A percentile compares a stretch with the other conserved stretches of the same genome.
Conservation (phyloP, 1,140 invertebrate genomes). For the Drosophila nigromelanica region DNA sequence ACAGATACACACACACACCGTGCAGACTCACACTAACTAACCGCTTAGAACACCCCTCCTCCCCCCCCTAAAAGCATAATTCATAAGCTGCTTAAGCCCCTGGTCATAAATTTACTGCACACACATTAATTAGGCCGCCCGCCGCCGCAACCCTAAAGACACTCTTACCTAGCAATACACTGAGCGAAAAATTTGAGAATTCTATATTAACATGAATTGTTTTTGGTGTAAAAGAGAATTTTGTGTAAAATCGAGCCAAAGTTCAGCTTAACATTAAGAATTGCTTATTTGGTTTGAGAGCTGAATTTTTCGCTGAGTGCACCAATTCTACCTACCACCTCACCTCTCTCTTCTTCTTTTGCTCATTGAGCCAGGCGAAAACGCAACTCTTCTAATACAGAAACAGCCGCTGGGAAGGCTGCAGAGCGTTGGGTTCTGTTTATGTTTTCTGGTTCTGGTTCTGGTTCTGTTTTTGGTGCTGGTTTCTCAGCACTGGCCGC, state of each 20-base stretch:
- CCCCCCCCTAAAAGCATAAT: conserved; percentile 57
- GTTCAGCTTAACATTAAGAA: too few relatives aligned
- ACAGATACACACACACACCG: conserved; percentile 10
- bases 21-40: background rate
- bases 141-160: conserved; percentile 47
- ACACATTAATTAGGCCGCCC: conserved; percentile 73
- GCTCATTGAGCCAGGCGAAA: conserved; percentile 3
- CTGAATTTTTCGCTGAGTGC: too few relatives aligned
- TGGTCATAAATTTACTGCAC: conserved; percentile 69
- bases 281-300: too few relatives aligned
- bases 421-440: background rate
- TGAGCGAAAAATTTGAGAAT: too few relatives aligned
- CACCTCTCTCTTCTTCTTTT: background rate
- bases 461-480: background rate
- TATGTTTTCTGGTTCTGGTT: background rate
- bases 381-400: conserved; percentile 38
- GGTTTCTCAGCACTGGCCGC: conserved; percentile 5
- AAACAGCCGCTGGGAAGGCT: conserved; percentile 23
- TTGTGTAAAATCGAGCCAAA: too few relatives aligned
- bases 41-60: background rate
- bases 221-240: too few relatives aligned
- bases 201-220: too few relatives aligned
- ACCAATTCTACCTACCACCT: background rate
- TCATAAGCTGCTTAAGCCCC: conserved; percentile 77
- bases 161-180: conserved; percentile 7